phyloP scores from a whole-genome alignment of 2,888 invertebrate species.

The Diplazon laetatorius region DNA sequence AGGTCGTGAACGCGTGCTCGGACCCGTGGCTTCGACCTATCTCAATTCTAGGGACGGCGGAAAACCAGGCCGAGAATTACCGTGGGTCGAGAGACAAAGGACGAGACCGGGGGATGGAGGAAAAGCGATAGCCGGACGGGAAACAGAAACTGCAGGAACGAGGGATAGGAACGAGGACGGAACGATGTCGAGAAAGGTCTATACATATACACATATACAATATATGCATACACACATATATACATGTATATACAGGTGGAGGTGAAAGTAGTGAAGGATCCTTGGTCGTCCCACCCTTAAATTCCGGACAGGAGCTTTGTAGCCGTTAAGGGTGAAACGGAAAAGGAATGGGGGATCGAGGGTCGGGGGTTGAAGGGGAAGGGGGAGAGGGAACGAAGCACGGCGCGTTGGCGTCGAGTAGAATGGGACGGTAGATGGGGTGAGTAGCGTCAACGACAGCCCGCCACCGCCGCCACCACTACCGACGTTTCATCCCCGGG shows the following conservation, averaged over 20 bases:
- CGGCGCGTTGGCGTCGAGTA: conserved; percentile 49
- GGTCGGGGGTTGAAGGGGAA: background rate
- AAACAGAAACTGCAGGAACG: background rate
- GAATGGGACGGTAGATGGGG: conserved; percentile 48
- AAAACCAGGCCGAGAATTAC: conserved; percentile 5
- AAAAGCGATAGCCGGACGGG: background rate
- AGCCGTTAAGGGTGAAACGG: conserved; percentile 54
- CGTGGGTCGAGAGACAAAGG: conserved; percentile 28
- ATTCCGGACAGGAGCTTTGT: conserved; percentile 59
- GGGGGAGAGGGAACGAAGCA: conserved; percentile 41
- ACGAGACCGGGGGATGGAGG: background rate
- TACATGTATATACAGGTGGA: conserved; percentile 18
- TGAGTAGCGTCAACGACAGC: conserved; percentile 61
- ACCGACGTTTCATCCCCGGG: conserved; percentile 79
- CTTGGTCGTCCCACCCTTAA: conserved; percentile 56
- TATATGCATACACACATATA: too few species aligned
- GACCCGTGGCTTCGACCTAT: conserved; percentile 49
- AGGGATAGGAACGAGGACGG: conserved; percentile 13
- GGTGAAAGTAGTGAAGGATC: conserved; percentile 43
- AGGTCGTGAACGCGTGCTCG: conserved; percentile 27
- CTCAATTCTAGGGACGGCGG: conserved; percentile 24
- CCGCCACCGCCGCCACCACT: conserved; percentile 34
- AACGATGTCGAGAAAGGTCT: conserved; percentile 5
- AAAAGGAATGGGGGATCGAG: conserved; percentile 62
- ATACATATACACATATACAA: background rate